phyloP scores from a whole-genome alignment of 2,888 invertebrate species.

The Sialis lutaria region DNA sequence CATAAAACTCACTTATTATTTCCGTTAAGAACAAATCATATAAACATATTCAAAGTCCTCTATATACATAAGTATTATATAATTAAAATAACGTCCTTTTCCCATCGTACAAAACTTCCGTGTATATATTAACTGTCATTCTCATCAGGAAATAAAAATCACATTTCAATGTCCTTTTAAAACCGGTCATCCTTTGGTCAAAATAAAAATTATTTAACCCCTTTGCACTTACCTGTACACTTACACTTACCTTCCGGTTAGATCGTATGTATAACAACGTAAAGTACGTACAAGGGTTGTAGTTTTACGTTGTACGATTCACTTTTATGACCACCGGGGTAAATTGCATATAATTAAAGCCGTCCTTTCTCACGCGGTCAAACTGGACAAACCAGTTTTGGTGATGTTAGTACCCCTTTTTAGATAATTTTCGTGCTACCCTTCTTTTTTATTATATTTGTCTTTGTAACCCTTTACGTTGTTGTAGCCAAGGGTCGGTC shows the following conservation, averaged over 20 bases:
- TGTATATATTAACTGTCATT: neutral
- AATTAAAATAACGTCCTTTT: too few species aligned
- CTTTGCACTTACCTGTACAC: neutral
- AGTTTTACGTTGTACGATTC: too few species aligned
- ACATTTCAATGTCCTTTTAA: constrained; percentile 2
- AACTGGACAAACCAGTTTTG: constrained; percentile 7
- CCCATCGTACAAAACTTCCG: too few species aligned
- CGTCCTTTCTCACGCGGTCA: constrained; percentile 5
- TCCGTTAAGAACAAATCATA: too few species aligned
- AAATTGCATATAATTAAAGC: constrained; percentile 1
- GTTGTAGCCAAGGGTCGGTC: neutral
- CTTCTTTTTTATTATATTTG: neutral
- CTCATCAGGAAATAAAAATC: neutral
- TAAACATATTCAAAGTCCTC: too few species aligned
- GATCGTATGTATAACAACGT: too few species aligned
- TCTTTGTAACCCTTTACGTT: neutral
- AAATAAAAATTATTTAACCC: constrained; percentile 4
- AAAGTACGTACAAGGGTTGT: too few species aligned
- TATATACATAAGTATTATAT: too few species aligned
- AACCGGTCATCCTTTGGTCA: constrained; percentile 6
- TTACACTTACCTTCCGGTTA: too few species aligned
- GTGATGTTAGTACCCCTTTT: constrained; percentile 2
- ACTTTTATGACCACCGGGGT: constrained; percentile 1
- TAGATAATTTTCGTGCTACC: neutral
- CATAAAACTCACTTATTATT: too few species aligned